These are phyloP conservation scores for Corapipo altera DNA, from an alignment of 2,113 vertebrate species.

Conservation along the genomic window DNA sequence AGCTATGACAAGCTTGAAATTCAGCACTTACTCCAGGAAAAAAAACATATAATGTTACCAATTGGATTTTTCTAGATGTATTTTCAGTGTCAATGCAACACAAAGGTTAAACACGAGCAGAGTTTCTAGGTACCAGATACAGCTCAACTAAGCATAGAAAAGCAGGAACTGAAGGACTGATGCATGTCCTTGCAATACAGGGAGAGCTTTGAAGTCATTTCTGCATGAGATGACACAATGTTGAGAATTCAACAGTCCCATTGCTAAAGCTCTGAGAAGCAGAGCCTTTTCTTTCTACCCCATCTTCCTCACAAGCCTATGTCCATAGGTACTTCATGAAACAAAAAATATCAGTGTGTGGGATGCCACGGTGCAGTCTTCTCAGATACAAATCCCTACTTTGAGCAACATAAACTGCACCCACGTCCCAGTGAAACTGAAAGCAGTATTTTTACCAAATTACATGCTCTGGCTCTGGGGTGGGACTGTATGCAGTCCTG, in stretches of 20 bases:
- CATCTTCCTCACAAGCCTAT: neutral
- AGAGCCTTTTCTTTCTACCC: neutral
- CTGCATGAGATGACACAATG: neutral
- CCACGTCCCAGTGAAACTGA: neutral
- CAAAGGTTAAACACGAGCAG: neutral
- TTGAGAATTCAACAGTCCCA: neutral
- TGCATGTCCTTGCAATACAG: neutral
- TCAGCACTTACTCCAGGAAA: neutral
- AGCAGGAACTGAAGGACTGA: neutral
- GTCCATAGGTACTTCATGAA: neutral
- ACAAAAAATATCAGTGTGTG: neutral
- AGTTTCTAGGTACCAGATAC: neutral
- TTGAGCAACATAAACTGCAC: neutral
- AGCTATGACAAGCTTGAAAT: neutral
- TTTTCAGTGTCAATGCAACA: neutral
- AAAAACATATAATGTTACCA: neutral
- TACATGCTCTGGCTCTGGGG: neutral
- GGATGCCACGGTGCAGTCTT: neutral
- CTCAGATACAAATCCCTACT: neutral
- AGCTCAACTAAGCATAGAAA: neutral
- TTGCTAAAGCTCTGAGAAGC: neutral
- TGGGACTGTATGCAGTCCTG: neutral
- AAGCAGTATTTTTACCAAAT: neutral
- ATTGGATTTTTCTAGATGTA: neutral
- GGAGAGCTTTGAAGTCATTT: neutral